Percentiles rank a stretch among this genome's conserved stretches.
Evolutionary conservation across 2,888 invertebrate genomes (phyloP).

Genomic region (Tridacna crocea): DNA sequence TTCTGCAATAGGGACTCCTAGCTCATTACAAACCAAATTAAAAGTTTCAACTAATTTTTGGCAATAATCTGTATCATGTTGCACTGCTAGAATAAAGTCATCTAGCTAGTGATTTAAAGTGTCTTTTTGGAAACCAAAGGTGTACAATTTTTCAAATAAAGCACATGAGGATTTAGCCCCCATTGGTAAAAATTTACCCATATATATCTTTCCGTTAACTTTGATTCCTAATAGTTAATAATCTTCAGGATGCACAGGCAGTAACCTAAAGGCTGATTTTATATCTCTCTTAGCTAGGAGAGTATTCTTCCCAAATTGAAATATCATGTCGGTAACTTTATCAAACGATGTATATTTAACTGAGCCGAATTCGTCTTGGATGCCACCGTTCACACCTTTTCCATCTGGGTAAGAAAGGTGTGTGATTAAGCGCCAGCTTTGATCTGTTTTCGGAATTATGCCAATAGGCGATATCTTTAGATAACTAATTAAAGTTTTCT

Average conservation of each 20-base stretch:
- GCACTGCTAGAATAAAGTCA: conserved; percentile 30
- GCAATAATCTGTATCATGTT: neutral
- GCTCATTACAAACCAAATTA: conserved; percentile 8
- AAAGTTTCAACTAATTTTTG: conserved; percentile 36
- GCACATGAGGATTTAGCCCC: neutral
- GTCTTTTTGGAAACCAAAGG: conserved; percentile 3
- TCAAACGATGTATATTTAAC: conserved; percentile 26
- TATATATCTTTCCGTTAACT: conserved; percentile 1
- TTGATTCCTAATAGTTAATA: conserved; percentile 31
- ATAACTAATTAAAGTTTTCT: neutral
- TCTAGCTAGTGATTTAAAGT: conserved; percentile 33
- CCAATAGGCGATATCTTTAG: conserved; percentile 25
- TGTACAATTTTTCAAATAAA: conserved; percentile 16
- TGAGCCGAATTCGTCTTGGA: conserved; percentile 3
- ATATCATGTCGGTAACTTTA: neutral
- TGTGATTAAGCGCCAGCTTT: conserved; percentile 21
- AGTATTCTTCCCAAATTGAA: neutral
- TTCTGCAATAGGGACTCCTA: neutral
- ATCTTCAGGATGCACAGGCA: conserved; percentile 16
- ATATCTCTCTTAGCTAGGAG: conserved; percentile 20
- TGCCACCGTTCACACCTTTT: conserved; percentile 20
- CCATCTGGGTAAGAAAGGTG: conserved; percentile 29
- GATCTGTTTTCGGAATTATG: conserved; percentile 20
- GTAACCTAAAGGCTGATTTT: conserved; percentile 17
- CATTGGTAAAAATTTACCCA: neutral